Percentiles rank a stretch among this genome's conserved stretches.
phyloP scores from a whole-genome alignment of 2,888 invertebrate species.

The Molorchus minor region DNA sequence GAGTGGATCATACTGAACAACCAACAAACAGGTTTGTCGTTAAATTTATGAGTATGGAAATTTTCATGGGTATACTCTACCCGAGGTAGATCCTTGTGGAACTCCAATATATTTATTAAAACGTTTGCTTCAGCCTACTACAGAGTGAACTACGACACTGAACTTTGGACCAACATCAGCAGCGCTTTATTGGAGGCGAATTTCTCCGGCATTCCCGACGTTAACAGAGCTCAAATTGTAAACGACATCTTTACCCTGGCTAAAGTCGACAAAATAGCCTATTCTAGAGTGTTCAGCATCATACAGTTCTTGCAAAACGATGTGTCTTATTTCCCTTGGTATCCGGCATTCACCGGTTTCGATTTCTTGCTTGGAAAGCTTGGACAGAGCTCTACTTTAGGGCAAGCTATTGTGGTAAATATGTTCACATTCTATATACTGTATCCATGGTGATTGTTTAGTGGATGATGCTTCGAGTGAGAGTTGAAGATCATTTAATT shows the following conservation, averaged over 20 bases:
- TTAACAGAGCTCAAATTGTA: constrained; percentile 79
- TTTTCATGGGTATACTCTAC: too few relatives aligned
- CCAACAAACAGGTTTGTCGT: constrained; percentile 72
- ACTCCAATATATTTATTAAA: too few relatives aligned
- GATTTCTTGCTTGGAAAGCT: constrained; percentile 29
- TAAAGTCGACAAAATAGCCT: constrained; percentile 64
- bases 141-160: constrained; percentile 72
- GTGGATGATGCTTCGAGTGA: too few relatives aligned
- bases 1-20: constrained; percentile 72
- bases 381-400: not conserved
- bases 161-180: constrained; percentile 71
- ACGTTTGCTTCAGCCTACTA: constrained; percentile 73
- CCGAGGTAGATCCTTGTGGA: too few relatives aligned
- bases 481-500: not conserved
- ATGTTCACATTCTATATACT: too few relatives aligned
- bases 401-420: constrained; percentile 9
- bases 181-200: constrained; percentile 62
- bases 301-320: constrained; percentile 74
- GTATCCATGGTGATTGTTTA: too few relatives aligned
- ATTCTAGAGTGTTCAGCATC: constrained; percentile 69
- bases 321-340: constrained; percentile 78
- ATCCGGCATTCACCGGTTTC: constrained; percentile 64
- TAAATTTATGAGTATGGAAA: too few relatives aligned
- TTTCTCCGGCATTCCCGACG: constrained; percentile 64
- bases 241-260: constrained; percentile 78